Percentiles rank a stretch among this genome's conserved stretches.
Conservation (phyloP, 2,113 vertebrate species). For the Crotalus helleri region DNA sequence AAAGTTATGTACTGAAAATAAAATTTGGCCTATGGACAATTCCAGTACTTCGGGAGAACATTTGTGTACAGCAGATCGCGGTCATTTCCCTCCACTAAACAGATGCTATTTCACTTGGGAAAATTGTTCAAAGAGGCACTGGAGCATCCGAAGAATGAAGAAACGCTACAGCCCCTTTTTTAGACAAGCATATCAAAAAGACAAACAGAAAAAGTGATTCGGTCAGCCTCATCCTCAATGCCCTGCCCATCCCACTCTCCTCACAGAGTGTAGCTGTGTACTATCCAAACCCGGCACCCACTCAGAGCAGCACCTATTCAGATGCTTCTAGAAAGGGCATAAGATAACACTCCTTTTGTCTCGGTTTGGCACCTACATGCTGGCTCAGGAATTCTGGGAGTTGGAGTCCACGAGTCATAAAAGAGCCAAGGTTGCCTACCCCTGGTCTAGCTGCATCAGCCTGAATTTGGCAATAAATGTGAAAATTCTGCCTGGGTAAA, state of each 20-base stretch:
- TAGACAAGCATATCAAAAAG: neutral
- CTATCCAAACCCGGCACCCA: neutral
- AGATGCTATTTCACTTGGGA: neutral
- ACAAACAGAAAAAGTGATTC: neutral
- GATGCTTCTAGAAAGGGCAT: neutral
- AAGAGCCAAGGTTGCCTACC: too few species aligned
- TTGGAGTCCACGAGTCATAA: too few species aligned
- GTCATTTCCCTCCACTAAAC: slow-evolving; percentile 6
- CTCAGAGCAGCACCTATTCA: neutral
- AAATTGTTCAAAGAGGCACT: neutral
- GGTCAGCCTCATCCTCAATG: neutral
- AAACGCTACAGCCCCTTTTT: neutral
- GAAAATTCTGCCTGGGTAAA: neutral
- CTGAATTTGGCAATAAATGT: neutral
- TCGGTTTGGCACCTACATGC: neutral
- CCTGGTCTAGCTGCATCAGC: neutral
- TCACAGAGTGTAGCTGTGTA: neutral
- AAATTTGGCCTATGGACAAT: neutral
- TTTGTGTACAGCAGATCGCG: slow-evolving; percentile 12
- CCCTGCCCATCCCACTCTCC: neutral
- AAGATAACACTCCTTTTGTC: neutral
- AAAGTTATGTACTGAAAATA: neutral
- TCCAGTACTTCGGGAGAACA: slow-evolving; percentile 9
- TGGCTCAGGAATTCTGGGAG: too few species aligned
- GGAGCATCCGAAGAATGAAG: neutral